phyloP scores from a whole-genome alignment of 2,797 vertebrate species.

The Pipistrellus kuhlii region DNA sequence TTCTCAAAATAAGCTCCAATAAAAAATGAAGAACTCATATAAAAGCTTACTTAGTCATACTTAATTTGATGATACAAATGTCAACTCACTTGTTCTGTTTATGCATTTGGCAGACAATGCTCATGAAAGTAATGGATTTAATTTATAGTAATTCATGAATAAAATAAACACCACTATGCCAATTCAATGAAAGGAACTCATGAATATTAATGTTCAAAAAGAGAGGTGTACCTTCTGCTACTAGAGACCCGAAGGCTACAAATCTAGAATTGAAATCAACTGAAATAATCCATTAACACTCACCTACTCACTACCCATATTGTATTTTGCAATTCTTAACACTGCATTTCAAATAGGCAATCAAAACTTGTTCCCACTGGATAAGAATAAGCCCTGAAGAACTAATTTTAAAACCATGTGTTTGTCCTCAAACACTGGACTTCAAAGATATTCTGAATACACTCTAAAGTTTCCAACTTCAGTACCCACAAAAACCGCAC shows the following conservation, averaged over 20 bases:
- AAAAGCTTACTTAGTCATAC: neutral
- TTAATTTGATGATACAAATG: neutral
- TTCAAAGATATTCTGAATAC: constrained; percentile 75
- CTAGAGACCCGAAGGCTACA: neutral
- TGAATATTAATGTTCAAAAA: constrained; percentile 44
- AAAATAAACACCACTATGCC: constrained; percentile 11
- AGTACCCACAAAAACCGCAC: neutral
- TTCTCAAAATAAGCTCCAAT: neutral
- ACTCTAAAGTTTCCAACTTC: constrained; percentile 72
- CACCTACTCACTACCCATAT: neutral
- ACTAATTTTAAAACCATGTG: constrained; percentile 49
- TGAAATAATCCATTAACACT: constrained; percentile 67
- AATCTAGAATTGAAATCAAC: constrained; percentile 57
- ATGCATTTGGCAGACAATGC: neutral
- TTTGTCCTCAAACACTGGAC: constrained; percentile 67
- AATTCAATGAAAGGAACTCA: constrained; percentile 24
- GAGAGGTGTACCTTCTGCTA: neutral
- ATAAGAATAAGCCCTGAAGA: constrained; percentile 70
- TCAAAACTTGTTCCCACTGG: constrained; percentile 55
- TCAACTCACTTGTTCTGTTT: neutral
- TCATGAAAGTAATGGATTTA: neutral
- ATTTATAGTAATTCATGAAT: neutral
- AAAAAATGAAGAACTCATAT: neutral
- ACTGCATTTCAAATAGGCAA: constrained; percentile 61
- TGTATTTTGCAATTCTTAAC: constrained; percentile 45